These are phyloP conservation scores for Oegoconia quadripuncta DNA, from an alignment of 2,888 invertebrate genomes.

Conservation along the genomic window DNA sequence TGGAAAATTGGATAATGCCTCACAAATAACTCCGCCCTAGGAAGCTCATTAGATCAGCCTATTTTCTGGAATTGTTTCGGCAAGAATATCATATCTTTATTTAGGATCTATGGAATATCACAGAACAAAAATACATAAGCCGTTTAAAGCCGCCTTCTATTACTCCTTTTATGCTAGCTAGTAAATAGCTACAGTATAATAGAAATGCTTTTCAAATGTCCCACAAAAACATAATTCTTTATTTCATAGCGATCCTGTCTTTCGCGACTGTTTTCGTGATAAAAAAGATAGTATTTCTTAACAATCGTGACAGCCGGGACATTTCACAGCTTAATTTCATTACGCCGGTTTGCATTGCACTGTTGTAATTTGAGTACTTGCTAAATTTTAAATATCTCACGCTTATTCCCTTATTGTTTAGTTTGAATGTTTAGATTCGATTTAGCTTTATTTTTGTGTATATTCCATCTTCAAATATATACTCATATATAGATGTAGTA, in stretches of 20 bases:
- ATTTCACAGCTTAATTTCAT: constrained; percentile 52
- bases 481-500: no score
- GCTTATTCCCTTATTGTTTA: not conserved
- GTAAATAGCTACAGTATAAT: not conserved
- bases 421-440: no score
- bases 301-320: constrained; percentile 52
- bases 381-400: not conserved
- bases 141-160: not conserved
- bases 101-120: not conserved
- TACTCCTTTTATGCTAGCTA: not conserved
- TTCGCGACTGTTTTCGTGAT: constrained; percentile 39
- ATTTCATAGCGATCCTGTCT: not conserved
- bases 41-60: constrained; percentile 40
- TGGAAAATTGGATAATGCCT: constrained; percentile 63
- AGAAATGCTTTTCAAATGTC: not conserved
- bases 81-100: not conserved
- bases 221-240: not conserved
- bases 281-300: constrained; percentile 38
- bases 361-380: constrained; percentile 31
- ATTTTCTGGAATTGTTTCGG: constrained; percentile 33
- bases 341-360: constrained; percentile 35
- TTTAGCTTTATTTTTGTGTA: no score
- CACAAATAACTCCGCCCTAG: constrained; percentile 43
- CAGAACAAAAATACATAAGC: not conserved
- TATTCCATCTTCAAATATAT: no score